Evolutionary conservation across 2,888 invertebrate species (phyloP), one percentile per base, ranked within the genome.

Genomic region (Gandaritis pyraliata): DNA sequence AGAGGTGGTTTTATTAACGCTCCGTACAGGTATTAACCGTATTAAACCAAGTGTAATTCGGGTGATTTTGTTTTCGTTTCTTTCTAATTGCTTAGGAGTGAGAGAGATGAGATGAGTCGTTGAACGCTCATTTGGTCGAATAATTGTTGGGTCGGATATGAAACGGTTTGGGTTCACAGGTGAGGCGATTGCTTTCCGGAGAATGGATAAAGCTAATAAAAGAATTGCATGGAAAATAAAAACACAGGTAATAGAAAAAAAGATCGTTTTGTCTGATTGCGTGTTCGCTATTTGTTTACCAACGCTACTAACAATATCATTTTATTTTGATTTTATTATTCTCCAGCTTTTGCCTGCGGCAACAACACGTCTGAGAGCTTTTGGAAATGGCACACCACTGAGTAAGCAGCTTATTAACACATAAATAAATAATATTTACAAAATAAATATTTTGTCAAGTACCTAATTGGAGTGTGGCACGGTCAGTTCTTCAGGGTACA

Each of bases 11-110:
- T 64, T 63, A 29, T 33, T 55, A 52, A 41, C 16, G 39, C 8
- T 47, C 51, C 10, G 43, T 13, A 23, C 16, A 43, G 39, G 50
- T 48, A 15, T 36, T 23, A 23, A 23, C 23, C 23, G 23, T 5
- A 23, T 23, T 29, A 39, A 41, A 50, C 43, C 12, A 41, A 46
- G 23, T 43, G 49, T 50, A 63, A 49, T 58, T 47, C 69, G 62
- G 64, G 62, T 67, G 63, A 54, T 59, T 52, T 58, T 45, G 49
- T 60, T 65, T 65, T 64, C 15, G 64, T 68, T 59, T 43, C 57
- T 52, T 45, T 63, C 68, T 64, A 63, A 66, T 63, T 61, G 58
- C 38, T 13, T 56, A 60, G 15, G 67, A 65, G 59, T 51, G 67
- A 64, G 43, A 53, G 65, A 58, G 65, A 63, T 53, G 13, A 39